Evolutionary conservation across 2,888 invertebrate species (phyloP).

Genomic region (Cosmorhoe ocellata): DNA sequence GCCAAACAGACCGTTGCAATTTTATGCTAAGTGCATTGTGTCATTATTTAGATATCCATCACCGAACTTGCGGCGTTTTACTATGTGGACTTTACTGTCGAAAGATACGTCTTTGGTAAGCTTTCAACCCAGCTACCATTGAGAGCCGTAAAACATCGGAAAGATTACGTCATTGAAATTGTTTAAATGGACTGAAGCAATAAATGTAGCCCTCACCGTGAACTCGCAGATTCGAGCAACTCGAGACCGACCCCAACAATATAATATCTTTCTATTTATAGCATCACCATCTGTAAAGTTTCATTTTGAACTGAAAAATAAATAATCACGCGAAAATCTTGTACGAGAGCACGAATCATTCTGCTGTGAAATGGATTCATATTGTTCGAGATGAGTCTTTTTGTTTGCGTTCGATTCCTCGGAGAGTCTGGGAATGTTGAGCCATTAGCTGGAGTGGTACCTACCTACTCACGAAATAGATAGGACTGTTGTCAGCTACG

Average conservation of each 20-base stretch:
- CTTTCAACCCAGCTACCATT: constrained; percentile 4
- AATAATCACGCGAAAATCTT: constrained; percentile 30
- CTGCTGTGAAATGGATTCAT: constrained; percentile 27
- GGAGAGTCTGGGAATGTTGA: constrained; percentile 32
- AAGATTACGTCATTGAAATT: constrained; percentile 72
- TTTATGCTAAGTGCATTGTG: constrained; percentile 23
- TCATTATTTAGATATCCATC: constrained; percentile 12
- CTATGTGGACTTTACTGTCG: too few relatives aligned
- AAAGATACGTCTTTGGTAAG: too few relatives aligned
- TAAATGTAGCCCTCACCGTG: constrained; percentile 75
- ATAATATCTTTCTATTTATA: constrained; percentile 36
- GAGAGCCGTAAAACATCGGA: constrained; percentile 47
- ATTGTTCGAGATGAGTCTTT: constrained; percentile 28
- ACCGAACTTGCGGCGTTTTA: constrained; percentile 4
- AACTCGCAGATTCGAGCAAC: constrained; percentile 59
- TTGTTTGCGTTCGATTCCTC: constrained; percentile 25
- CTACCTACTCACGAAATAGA: constrained; percentile 28
- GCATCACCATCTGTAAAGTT: constrained; percentile 40
- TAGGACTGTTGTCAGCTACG: constrained; percentile 5
- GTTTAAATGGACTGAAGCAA: constrained; percentile 70
- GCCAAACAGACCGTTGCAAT: too few relatives aligned
- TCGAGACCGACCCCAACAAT: constrained; percentile 53
- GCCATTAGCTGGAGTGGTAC: constrained; percentile 31
- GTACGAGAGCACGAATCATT: constrained; percentile 11
- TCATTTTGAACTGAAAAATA: constrained; percentile 38